Conservation (phyloP, 2,888 invertebrate genomes). For the Hirtodrosophila cameraria region DNA sequence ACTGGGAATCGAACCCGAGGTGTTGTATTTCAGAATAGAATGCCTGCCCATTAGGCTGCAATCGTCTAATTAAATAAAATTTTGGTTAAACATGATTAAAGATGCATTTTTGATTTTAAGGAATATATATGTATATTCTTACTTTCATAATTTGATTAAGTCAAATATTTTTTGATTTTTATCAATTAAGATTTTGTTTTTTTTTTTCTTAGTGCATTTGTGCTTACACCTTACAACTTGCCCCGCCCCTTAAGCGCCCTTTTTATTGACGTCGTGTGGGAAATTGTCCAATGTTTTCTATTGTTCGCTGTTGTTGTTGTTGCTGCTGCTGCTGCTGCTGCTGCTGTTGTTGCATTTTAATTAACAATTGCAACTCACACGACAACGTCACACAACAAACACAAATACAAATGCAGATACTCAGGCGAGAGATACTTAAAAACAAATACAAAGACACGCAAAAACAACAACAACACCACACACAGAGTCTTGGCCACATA, state of each 20-base stretch:
- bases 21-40: no score
- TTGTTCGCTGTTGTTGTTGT: conserved; percentile 39
- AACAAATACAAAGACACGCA: conserved; percentile 12
- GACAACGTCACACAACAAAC: conserved; percentile 33
- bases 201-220: conserved; percentile 23
- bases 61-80: no score
- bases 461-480: neutral
- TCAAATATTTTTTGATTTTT: neutral
- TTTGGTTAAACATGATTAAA: no score
- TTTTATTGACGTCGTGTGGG: conserved; percentile 58
- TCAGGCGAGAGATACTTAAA: neutral
- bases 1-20: no score
- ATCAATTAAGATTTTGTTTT: neutral
- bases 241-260: conserved; percentile 8
- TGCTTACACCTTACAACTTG: neutral
- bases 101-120: no score
- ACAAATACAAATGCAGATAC: conserved; percentile 6
- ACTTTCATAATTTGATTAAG: no score
- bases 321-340: conserved; percentile 11
- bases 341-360: conserved; percentile 47
- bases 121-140: no score
- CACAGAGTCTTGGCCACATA: conserved; percentile 37
- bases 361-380: conserved; percentile 64
- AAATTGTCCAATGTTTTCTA: conserved; percentile 58
- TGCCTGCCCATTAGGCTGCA: no score